Base-by-base conservation (phyloP, 2,113 vertebrate genomes). In the Silurus meridionalis region DNA sequence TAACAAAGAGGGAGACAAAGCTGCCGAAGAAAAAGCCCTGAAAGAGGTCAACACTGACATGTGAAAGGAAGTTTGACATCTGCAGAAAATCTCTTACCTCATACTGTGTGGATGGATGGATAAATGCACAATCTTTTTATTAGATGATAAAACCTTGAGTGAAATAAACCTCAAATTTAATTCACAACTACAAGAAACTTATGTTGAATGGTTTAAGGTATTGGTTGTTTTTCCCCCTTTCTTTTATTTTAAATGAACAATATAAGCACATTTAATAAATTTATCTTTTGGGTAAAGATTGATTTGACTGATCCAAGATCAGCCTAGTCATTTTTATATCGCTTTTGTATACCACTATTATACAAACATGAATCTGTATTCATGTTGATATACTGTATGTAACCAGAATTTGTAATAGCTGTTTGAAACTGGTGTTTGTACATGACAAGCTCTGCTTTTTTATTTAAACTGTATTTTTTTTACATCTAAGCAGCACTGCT, bases 21-120 rank as follows among this genome's bases (percentile, higher is more conserved):
- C 7, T 75, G 1, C 23, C 86, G 66, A 0, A 57, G 28, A 88
- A 7, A 90, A 89, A 53, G 90, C 89, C 52, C 58, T 80, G 82
- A 88, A 87, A 64, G 87, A 88, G 61, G 90, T 91, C 14, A 55
- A 10, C 15, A 80, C 25, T n/a, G 13, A 8, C 0, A 91, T 92
- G 75, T 95, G 86, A 93, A 21, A 63, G 46, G 28, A 37, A 64
- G 21, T n/a, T 15, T 8, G 46, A 79, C 25, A 28, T 37, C 48
- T 11, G 6, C 50, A 66, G 48, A n/a, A 52, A 50, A 6, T 48
- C 23, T 57, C 10, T 52, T 46, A 80, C 58, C 58, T 72, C 23
- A 17, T 46, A 5, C n/a, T 17, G 4, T 25, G 4, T 66, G 23
- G 48, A n/a, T 19, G 48, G 21, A 37, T 37, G 37, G 37, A 37